A percentile compares a stretch with the other conserved stretches of the same genome.
phyloP scores from a whole-genome alignment of 2,113 vertebrate genomes.

The Myrmecobius fasciatus region DNA sequence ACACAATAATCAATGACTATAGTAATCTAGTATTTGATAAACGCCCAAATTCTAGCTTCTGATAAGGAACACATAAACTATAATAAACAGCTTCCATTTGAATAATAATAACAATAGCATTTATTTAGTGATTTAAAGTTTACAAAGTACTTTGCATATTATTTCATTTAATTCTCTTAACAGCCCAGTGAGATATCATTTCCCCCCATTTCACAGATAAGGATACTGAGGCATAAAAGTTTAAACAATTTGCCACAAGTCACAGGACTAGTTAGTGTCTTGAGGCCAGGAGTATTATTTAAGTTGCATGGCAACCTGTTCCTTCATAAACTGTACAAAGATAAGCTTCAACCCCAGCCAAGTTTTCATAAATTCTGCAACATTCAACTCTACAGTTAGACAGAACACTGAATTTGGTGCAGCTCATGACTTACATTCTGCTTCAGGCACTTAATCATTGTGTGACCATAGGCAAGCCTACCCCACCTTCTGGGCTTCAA shows the following conservation, averaged over 20 bases:
- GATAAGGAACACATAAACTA: not conserved
- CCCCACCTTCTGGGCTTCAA: not conserved
- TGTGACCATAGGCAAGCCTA: not conserved
- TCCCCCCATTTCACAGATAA: not conserved
- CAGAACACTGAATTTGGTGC: not conserved
- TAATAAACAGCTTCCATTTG: not conserved
- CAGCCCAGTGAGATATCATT: not conserved
- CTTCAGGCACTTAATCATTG: not conserved
- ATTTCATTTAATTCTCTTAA: not conserved
- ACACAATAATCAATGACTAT: too few species aligned
- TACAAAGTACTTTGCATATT: not conserved
- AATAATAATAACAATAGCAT: not conserved
- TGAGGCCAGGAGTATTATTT: not conserved
- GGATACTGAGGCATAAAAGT: not conserved
- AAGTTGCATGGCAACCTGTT: slow-evolving; percentile 12
- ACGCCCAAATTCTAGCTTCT: too few species aligned
- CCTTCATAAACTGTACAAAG: slow-evolving; percentile 8
- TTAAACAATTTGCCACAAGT: not conserved
- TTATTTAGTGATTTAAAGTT: not conserved
- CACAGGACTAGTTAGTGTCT: not conserved
- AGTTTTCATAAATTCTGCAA: not conserved
- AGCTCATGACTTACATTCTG: not conserved
- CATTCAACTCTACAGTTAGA: not conserved
- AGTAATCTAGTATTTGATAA: too few species aligned
- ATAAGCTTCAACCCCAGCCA: not conserved